Evolutionary conservation across 2,888 invertebrate genomes (phyloP), one percentile per base, ranked within the genome.

Genomic region (Holacanthella duospinosa): DNA sequence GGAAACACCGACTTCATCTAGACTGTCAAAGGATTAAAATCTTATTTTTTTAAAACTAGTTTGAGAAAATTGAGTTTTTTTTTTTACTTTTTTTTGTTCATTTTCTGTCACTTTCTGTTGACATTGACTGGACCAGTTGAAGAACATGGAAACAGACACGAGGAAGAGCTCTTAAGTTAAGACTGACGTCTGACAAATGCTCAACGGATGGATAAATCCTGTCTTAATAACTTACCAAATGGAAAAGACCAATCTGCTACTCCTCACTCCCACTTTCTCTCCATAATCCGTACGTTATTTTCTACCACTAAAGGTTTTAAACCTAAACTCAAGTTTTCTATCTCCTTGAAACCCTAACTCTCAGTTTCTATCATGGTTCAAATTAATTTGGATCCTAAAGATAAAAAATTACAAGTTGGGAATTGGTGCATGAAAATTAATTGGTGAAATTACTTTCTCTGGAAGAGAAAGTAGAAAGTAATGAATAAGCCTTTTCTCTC

Each of bases 161-260:
- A 16, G 36, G 36, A 36, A 36, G 36, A 9, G 9, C 36, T 16
- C 36, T 36, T 36, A 16, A 36, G 36, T 36, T 36, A 36, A 36
- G 36, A 48, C 48, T 48, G 48, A 48, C 48, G 21, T 48, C 48
- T 48, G 48, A 48, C 48, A 48, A 48, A 48, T 48, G 19, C 21
- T 21, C 48, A 48, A 48, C 48, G 12, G 21, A 9, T 48, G 19
- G 48, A 48, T 48, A 48, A 48, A 48, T n/a, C 21, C 48, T 16
- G 6, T 48, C 48, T 21, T 48, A 48, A 48, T 48, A 48, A 48
- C 21, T 48, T 48, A 48, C 48, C 48, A 48, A 48, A 48, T 48
- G 48, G 21, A 48, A 48, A n/a, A 21, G 48, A 48, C 48, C 36
- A 36, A 36, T 36, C 36, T 16, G 16, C 36, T 36, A 36, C 36